Evolutionary conservation across 2,113 vertebrate genomes (phyloP), one percentile per base, ranked within the genome.

Genomic region (Xyrauchen texanus): DNA sequence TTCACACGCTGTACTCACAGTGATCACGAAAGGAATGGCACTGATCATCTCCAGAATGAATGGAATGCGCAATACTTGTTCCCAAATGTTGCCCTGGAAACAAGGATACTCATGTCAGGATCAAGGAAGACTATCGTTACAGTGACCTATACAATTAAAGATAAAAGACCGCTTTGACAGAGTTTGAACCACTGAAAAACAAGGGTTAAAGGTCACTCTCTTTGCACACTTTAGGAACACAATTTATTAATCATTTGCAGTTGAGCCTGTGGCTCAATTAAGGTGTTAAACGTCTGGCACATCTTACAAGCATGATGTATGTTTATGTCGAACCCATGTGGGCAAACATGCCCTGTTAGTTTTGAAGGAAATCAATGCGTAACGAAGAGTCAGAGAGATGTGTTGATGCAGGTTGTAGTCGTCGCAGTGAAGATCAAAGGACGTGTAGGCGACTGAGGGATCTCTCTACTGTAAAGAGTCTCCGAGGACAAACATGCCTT

Each of bases 1-100:
- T 34, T 34, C 21, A 34, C 21, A 34, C 3, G 5, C 7, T 49
- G 12, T 76, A 91, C 93, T 94, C 84, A 95, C 94, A 87, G 93
- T 95, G 89, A 94, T 91, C 86, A 93, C 92, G 84, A 94, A 94
- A 64, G 94, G 94, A 78, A 94, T 71, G 0, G 94, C 90, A 77
- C 92, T 95, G 90, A 95, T 92, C 93, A 95, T 94, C 87, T 95
- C 94, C 87, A 95, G 87, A 83, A 95, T 92, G 85, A 95, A 95
- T 2, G 93, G 92, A 63, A 95, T 90, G 64, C 93, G 92, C 64
- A 94, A 87, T 44, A 95, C 90, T 88, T 94, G 94, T 88, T 95
- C 94, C 92, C 94, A 95, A 79, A 95, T 88, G 87, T 95, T 95
- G 53, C 94, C 94, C 94, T 95, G 89, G 89, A 91, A 93, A 92